phyloP scores from a whole-genome alignment of 1,140 invertebrate genomes.

The Sinella curviseta region DNA sequence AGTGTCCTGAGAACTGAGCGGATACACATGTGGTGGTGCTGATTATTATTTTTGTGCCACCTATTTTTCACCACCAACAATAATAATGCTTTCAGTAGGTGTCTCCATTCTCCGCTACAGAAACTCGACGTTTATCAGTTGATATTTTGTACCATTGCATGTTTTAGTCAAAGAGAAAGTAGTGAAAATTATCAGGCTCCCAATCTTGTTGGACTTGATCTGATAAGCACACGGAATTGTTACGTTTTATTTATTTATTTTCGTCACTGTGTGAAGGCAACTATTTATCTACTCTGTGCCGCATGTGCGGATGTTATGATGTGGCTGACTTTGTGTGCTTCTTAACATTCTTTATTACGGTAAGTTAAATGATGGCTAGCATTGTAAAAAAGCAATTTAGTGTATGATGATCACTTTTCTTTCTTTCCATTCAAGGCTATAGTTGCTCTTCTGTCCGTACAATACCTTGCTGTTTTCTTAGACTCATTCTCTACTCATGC shows the following conservation, averaged over 20 bases:
- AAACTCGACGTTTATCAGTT: no score
- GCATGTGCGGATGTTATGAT: slow-evolving; percentile 33
- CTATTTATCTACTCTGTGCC: background rate
- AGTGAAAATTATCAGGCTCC: no score
- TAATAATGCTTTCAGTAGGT: no score
- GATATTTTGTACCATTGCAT: no score
- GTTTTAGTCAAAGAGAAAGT: no score
- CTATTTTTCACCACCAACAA: no score
- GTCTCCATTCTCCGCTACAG: background rate
- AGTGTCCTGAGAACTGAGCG: no score
- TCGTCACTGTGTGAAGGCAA: background rate
- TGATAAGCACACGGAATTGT: no score
- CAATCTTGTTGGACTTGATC: no score
- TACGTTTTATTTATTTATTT: no score
- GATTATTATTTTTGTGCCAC: no score
- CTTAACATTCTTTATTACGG: slow-evolving; percentile 37
- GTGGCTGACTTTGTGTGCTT: slow-evolving; percentile 36
- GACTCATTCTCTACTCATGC: slow-evolving; percentile 14
- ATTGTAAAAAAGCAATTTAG: background rate
- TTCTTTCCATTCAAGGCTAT: slow-evolving; percentile 27
- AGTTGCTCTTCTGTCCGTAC: slow-evolving; percentile 30
- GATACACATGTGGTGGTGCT: no score
- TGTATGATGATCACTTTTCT: background rate
- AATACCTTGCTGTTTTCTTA: slow-evolving; percentile 30
- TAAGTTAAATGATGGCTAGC: background rate